Evolutionary conservation across 2,113 vertebrate species (phyloP).

Genomic region (Limanda limanda): DNA sequence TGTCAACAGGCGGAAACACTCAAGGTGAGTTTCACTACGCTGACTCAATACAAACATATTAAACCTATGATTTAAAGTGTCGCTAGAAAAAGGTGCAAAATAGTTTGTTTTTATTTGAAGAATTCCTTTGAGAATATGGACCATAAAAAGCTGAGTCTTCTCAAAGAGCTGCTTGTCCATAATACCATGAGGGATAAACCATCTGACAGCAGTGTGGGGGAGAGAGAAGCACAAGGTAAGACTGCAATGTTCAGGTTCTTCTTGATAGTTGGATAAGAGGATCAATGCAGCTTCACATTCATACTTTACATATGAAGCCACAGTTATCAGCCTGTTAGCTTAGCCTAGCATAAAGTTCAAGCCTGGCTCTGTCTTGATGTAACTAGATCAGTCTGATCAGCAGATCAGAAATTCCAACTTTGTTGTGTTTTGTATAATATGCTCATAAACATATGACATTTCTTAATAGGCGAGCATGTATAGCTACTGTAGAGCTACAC

Average conservation of each 20-base stretch:
- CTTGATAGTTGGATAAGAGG: background rate
- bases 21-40: slow-evolving; percentile 74
- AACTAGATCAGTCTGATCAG: too few relatives aligned
- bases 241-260: background rate
- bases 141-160: slow-evolving; percentile 61
- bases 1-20: slow-evolving; percentile 83
- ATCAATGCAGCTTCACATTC: background rate
- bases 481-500: too few relatives aligned
- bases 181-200: slow-evolving; percentile 58
- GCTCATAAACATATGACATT: too few relatives aligned
- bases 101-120: slow-evolving; percentile 63
- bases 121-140: slow-evolving; percentile 82
- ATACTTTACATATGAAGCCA: too few relatives aligned
- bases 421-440: too few relatives aligned
- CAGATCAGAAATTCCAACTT: too few relatives aligned
- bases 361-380: too few relatives aligned
- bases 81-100: background rate
- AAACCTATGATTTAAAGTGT: background rate
- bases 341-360: too few relatives aligned
- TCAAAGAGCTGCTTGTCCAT: slow-evolving; percentile 62
- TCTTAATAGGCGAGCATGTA: too few relatives aligned
- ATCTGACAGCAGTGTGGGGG: slow-evolving; percentile 14
- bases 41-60: background rate
- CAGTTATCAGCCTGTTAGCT: too few relatives aligned
- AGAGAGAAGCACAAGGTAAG: slow-evolving; percentile 65